Percentiles rank a stretch among this genome's conserved stretches.
phyloP scores from a whole-genome alignment of 2,113 vertebrate species.

The Laticauda colubrina region DNA sequence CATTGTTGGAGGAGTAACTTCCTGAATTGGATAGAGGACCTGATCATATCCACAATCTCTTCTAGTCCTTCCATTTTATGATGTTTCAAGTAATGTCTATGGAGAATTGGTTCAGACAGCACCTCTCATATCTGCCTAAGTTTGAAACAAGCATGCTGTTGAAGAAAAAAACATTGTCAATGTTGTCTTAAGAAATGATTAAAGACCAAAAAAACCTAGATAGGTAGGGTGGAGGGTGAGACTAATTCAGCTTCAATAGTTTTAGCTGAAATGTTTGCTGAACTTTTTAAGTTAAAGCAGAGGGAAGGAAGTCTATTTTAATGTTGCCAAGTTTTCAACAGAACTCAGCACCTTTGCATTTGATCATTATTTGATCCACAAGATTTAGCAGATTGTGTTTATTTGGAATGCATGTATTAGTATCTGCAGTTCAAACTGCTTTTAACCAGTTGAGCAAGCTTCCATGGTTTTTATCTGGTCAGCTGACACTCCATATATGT shows the following conservation, averaged over 20 bases:
- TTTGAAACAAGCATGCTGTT: neutral
- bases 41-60: neutral
- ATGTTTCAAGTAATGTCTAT: neutral
- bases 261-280: neutral
- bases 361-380: neutral
- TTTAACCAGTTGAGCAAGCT: neutral
- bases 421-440: neutral
- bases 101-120: neutral
- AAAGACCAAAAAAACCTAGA: neutral
- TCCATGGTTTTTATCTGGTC: neutral
- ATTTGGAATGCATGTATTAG: too few species aligned
- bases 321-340: neutral
- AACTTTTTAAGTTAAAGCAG: neutral
- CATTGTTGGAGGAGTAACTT: neutral
- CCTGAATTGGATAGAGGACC: neutral
- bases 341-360: neutral
- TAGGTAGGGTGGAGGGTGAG: neutral
- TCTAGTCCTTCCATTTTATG: neutral
- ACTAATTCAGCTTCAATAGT: neutral
- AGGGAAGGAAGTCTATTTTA: neutral
- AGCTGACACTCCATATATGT: slow-evolving; percentile 27
- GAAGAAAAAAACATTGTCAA: neutral
- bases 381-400: neutral
- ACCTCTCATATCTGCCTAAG: neutral
- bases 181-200: neutral